Evolutionary conservation across 2,797 vertebrate species (phyloP).

Genomic region (Anniella stebbinsi): DNA sequence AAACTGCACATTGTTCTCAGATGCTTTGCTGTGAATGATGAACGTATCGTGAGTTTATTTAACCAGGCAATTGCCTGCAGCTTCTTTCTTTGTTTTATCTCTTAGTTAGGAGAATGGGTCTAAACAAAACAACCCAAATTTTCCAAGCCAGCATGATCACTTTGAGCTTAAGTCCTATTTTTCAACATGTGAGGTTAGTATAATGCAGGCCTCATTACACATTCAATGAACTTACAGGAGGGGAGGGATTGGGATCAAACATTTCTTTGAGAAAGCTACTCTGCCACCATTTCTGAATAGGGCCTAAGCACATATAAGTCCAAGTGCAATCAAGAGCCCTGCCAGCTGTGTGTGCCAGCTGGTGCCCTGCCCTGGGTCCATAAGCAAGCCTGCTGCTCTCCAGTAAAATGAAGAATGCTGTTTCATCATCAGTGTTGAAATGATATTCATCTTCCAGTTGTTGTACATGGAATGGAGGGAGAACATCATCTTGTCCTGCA

Average conservation of each 20-base stretch:
- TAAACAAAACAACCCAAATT: background rate
- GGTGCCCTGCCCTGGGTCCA: no score
- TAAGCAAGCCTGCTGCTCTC: no score
- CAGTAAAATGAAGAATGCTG: no score
- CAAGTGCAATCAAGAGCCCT: no score
- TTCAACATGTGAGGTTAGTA: background rate
- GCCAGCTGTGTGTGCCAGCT: no score
- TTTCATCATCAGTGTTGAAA: no score
- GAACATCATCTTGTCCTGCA: no score
- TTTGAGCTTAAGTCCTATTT: background rate
- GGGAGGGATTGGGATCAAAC: background rate
- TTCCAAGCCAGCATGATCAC: background rate
- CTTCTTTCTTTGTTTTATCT: background rate
- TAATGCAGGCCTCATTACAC: background rate
- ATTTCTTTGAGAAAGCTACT: background rate
- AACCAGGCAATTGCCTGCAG: background rate
- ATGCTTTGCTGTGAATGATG: background rate
- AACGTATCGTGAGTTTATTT: background rate
- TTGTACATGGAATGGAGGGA: no score
- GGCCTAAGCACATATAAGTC: no score
- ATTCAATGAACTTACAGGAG: background rate
- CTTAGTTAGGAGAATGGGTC: background rate
- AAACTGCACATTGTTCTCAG: background rate
- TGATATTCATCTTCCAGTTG: no score
- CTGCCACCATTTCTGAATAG: no score